Evolutionary conservation across 2,113 vertebrate species (phyloP).

Genomic region (Anhinga rufa): DNA sequence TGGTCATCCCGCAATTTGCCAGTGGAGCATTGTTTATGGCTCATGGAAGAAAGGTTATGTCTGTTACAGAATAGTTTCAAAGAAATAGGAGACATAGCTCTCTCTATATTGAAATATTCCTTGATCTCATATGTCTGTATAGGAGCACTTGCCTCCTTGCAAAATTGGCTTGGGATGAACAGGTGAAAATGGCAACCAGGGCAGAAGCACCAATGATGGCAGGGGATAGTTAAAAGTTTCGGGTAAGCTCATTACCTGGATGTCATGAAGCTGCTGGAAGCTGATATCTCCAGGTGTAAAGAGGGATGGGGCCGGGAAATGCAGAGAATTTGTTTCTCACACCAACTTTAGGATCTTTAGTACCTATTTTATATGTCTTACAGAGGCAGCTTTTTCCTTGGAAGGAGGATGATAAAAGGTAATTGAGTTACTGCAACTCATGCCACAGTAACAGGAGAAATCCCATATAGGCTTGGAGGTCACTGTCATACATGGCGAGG

Average conservation of each 20-base stretch:
- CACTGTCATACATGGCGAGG: not conserved
- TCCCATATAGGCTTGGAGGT: rapidly evolving
- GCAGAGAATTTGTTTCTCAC: not conserved
- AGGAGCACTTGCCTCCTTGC: not conserved
- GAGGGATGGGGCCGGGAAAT: not conserved
- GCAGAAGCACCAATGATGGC: not conserved
- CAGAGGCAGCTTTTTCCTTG: not conserved
- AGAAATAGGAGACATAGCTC: not conserved
- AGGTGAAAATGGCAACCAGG: not conserved
- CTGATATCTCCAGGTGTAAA: rapidly evolving
- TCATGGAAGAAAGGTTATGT: not conserved
- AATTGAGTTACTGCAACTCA: not conserved
- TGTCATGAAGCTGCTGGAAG: not conserved
- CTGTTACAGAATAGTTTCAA: not conserved
- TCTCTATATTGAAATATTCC: not conserved
- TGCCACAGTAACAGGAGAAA: not conserved
- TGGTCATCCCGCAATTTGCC: not conserved
- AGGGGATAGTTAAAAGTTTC: not conserved
- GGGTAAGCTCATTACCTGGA: not conserved
- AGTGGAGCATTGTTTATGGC: not conserved
- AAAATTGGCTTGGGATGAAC: not conserved
- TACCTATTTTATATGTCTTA: not conserved
- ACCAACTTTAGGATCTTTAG: not conserved
- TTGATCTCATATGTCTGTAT: not conserved
- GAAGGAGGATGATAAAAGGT: not conserved